A percentile compares a stretch with the other conserved stretches of the same genome.
phyloP scores from a whole-genome alignment of 1,140 invertebrate species.

The Macrostomum lignano region DNA sequence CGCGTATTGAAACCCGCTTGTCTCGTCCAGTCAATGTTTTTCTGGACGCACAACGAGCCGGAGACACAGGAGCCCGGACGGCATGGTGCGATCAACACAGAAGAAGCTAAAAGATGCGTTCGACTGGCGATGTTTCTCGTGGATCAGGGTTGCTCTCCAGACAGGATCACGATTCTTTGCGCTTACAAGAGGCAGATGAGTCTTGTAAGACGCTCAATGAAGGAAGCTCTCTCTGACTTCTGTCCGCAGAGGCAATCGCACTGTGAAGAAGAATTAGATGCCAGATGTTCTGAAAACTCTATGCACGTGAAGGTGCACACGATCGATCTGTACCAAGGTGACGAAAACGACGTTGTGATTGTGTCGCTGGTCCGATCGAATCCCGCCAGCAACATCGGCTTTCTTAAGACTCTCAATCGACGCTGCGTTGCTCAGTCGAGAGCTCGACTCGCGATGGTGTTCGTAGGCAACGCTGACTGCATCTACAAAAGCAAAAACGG shows the following conservation, averaged over 20 bases:
- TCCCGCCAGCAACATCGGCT: conserved; percentile 9
- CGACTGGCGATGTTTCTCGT: conserved; percentile 5
- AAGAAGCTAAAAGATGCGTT: conserved; percentile 4
- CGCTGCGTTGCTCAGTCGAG: conserved; percentile 11
- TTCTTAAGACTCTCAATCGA: conserved; percentile 10
- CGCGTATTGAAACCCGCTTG: conserved; percentile 7
- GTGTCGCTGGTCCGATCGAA: conserved; percentile 12
- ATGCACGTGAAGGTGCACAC: too few species aligned
- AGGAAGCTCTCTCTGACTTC: too few species aligned
- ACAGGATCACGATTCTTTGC: conserved; percentile 7
- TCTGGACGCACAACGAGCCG: conserved; percentile 7
- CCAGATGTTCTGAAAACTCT: too few species aligned
- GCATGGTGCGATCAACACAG: conserved; percentile 5
- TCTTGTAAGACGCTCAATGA: too few species aligned
- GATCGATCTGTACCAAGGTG: too few species aligned
- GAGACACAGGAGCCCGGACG: conserved; percentile 4
- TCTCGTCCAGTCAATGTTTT: conserved; percentile 5
- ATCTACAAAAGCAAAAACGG: too few species aligned
- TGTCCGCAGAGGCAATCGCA: too few species aligned
- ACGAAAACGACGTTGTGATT: conserved; percentile 12
- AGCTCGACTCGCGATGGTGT: conserved; percentile 9
- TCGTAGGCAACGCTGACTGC: too few species aligned
- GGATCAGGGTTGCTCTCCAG: conserved; percentile 6
- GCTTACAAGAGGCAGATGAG: conserved; percentile 9
- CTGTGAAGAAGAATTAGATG: too few species aligned